phyloP scores from a whole-genome alignment of 2,113 vertebrate genomes.

The Castor canadensis region DNA sequence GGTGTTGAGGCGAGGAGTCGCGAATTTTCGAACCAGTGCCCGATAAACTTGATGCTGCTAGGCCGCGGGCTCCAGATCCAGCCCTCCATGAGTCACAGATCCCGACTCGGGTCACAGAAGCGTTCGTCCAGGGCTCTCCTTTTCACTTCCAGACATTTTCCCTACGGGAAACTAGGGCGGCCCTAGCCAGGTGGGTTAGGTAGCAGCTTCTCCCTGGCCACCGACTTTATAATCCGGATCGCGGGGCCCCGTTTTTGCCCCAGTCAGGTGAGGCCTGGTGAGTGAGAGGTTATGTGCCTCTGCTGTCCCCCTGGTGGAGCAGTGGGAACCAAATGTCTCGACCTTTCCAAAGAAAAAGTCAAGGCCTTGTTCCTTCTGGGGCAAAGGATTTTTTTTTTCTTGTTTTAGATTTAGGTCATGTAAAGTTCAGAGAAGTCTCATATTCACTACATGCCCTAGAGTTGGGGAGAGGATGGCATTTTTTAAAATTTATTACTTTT shows the following conservation, averaged over 20 bases:
- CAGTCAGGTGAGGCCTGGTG: slow-evolving; percentile 2
- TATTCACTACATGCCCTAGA: background rate
- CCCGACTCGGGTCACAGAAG: background rate
- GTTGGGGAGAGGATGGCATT: background rate
- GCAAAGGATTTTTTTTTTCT: background rate
- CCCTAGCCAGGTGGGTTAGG: background rate
- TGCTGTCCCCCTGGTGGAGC: too few relatives aligned
- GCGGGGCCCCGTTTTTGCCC: slow-evolving; percentile 8
- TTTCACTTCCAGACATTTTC: background rate
- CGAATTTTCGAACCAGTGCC: background rate
- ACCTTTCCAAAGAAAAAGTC: background rate
- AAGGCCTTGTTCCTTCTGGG: background rate
- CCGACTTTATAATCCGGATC: slow-evolving; percentile 44
- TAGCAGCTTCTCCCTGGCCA: background rate
- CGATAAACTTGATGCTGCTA: background rate
- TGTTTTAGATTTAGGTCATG: background rate
- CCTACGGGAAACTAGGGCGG: background rate
- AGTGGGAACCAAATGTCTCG: background rate
- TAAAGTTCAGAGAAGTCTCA: background rate
- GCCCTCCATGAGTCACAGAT: background rate
- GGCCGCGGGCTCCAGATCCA: background rate
- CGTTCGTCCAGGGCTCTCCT: background rate
- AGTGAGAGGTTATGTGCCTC: background rate
- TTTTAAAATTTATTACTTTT: background rate
- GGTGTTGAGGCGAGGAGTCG: background rate